Percentiles rank a stretch among this genome's conserved stretches.
Conservation (phyloP, 2,113 vertebrate genomes). For the Cyanoliseus patagonus region DNA sequence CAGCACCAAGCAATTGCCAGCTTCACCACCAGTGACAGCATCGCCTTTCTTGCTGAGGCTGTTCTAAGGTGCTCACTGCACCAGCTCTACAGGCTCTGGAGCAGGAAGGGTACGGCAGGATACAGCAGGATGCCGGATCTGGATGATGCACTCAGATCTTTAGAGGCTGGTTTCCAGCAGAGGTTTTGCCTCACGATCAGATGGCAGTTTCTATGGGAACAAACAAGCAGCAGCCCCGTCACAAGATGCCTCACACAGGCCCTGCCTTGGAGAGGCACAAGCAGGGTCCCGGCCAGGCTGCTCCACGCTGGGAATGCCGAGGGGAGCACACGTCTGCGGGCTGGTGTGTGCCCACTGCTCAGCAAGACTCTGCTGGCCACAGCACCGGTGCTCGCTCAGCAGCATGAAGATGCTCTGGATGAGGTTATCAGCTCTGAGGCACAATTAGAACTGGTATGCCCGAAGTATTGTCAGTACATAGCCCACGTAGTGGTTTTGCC, state of each 20-base stretch:
- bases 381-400: not conserved
- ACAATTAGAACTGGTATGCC: not conserved
- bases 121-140: not conserved
- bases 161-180: not conserved
- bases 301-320: not conserved
- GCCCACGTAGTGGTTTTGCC: not conserved
- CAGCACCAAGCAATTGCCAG: not conserved
- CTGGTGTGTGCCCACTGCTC: not conserved
- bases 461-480: not conserved
- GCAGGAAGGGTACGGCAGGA: not conserved
- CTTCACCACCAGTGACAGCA: not conserved
- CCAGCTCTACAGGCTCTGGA: accelerated
- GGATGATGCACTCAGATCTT: not conserved
- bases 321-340: not conserved
- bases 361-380: not conserved
- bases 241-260: not conserved
- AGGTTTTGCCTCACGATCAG: constrained; percentile 10
- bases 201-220: constrained; percentile 69
- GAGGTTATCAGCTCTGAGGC: not conserved
- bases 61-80: not conserved
- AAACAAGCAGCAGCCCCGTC: constrained; percentile 3
- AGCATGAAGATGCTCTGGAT: not conserved
- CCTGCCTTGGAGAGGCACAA: not conserved
- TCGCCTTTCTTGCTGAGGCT: not conserved
- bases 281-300: not conserved